Evolutionary conservation across 2,797 vertebrate genomes (phyloP).

Genomic region (Erithacus rubecula): DNA sequence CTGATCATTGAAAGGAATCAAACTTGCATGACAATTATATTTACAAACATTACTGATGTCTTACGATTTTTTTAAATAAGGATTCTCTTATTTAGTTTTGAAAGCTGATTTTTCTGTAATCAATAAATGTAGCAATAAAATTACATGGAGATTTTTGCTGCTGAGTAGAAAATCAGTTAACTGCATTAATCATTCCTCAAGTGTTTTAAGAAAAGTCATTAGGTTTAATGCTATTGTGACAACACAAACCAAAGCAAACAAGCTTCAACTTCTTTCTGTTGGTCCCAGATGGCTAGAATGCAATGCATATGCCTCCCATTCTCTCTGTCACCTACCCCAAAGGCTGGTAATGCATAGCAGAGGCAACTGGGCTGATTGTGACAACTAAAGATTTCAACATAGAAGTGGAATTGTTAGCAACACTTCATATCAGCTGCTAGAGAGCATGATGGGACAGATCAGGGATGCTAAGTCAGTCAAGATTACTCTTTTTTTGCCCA

Average conservation of each 20-base stretch:
- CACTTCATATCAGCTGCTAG: neutral
- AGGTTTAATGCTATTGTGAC: neutral
- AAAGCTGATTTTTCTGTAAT: neutral
- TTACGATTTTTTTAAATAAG: neutral
- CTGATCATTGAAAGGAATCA: neutral
- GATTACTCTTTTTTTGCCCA: neutral
- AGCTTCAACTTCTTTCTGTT: neutral
- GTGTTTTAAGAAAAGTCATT: neutral
- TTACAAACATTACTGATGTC: neutral
- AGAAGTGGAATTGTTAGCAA: neutral
- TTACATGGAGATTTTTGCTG: neutral
- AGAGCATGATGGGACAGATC: neutral
- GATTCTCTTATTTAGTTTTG: neutral
- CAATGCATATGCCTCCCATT: neutral
- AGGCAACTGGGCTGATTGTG: neutral
- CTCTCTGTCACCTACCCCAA: neutral
- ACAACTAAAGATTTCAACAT: neutral
- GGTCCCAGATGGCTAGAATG: neutral
- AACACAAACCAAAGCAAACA: neutral
- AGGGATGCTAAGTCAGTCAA: neutral
- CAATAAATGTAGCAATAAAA: neutral
- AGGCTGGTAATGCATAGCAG: neutral
- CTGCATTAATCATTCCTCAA: neutral
- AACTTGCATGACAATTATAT: neutral
- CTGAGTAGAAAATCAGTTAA: neutral